phyloP scores from a whole-genome alignment of 1,140 invertebrate genomes.

The Spodoptera frugiperda region DNA sequence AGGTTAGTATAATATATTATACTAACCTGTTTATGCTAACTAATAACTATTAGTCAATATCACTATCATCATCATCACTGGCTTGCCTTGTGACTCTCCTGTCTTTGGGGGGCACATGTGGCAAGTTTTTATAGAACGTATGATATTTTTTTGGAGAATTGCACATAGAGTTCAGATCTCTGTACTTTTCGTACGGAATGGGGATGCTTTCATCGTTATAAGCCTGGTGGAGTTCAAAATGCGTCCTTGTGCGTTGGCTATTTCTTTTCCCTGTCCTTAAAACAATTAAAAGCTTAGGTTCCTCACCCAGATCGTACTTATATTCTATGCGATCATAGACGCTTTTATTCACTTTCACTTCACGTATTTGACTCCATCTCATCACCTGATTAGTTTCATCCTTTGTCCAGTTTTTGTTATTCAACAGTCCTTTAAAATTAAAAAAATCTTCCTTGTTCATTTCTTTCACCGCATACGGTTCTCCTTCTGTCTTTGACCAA shows the following conservation, averaged over 20 bases:
- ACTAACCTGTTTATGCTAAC: no score
- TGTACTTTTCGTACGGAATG: not conserved
- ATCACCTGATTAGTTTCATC: not conserved
- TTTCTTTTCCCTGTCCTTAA: not conserved
- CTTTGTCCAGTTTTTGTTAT: not conserved
- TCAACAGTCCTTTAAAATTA: not conserved
- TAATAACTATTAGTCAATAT: no score
- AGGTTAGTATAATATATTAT: no score
- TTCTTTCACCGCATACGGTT: not conserved
- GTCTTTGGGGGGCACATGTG: not conserved
- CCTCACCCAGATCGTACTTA: no score
- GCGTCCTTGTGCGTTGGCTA: not conserved
- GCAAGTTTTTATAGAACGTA: not conserved
- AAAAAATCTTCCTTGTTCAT: not conserved
- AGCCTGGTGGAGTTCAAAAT: not conserved
- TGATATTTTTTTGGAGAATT: not conserved
- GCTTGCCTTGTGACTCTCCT: no score
- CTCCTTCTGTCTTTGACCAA: not conserved
- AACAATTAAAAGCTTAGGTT: not conserved
- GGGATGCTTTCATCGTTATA: not conserved
- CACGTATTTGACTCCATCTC: not conserved
- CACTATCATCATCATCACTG: no score
- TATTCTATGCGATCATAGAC: not conserved
- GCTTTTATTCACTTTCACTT: not conserved
- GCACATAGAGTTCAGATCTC: not conserved